These are phyloP conservation scores for Champsocephalus esox DNA, from an alignment of 2,797 vertebrate genomes.

Conservation along the genomic window DNA sequence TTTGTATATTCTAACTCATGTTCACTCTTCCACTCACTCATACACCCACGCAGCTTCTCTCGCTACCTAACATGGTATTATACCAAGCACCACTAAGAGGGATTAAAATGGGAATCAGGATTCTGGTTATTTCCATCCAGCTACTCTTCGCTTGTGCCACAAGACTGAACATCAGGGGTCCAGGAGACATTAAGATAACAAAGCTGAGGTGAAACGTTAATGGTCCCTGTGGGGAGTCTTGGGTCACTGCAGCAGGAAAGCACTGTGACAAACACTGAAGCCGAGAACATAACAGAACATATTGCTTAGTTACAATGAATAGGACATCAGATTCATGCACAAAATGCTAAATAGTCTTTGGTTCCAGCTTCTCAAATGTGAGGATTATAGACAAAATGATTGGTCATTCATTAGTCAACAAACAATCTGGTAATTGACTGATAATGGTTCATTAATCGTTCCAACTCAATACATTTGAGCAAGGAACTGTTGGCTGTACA, in stretches of 20 bases:
- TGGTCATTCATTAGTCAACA: neutral
- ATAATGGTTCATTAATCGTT: conserved; percentile 3
- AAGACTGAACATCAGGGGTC: conserved; percentile 34
- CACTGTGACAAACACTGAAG: conserved; percentile 2
- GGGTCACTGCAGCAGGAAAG: conserved; percentile 36
- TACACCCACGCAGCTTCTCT: conserved; percentile 74
- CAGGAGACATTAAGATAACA: conserved; percentile 42
- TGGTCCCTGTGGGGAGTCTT: conserved; percentile 25
- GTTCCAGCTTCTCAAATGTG: conserved; percentile 1
- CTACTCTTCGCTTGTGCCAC: conserved; percentile 22
- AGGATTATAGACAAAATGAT: neutral
- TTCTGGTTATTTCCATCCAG: conserved; percentile 62
- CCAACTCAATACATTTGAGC: neutral
- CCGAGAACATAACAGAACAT: conserved; percentile 13
- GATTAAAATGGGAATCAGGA: conserved; percentile 60
- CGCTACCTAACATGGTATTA: conserved; percentile 75
- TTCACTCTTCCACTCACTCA: conserved; percentile 76
- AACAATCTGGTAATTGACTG: neutral
- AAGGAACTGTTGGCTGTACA: neutral
- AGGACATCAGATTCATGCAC: neutral
- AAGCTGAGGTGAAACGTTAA: conserved; percentile 45
- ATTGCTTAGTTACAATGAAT: neutral
- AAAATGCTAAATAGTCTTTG: conserved; percentile 1
- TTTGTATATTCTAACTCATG: conserved; percentile 65
- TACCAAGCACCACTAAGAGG: conserved; percentile 55